Conservation (phyloP, 2,888 invertebrate genomes). For the Euzetes globulus region DNA sequence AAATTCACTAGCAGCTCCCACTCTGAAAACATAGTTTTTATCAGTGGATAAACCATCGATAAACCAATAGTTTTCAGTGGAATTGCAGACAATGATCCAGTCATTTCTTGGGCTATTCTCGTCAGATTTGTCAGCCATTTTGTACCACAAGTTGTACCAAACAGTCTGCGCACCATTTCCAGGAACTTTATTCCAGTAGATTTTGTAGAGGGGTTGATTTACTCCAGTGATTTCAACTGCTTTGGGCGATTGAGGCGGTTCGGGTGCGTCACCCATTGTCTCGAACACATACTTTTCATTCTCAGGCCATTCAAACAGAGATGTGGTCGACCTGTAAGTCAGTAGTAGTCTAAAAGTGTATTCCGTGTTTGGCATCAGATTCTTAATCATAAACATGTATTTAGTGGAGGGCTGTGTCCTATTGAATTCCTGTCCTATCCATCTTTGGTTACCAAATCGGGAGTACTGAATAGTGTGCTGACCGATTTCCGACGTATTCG, state of each 20-base stretch:
- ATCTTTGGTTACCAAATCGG: neutral
- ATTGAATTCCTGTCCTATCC: conserved; percentile 9
- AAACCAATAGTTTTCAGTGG: conserved; percentile 66
- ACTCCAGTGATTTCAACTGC: conserved; percentile 62
- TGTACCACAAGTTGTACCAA: conserved; percentile 15
- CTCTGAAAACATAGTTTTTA: conserved; percentile 62
- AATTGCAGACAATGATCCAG: conserved; percentile 46
- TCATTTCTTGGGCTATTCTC: conserved; percentile 31
- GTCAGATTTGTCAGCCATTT: neutral
- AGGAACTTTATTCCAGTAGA: conserved; percentile 62
- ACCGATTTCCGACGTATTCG: conserved; percentile 39
- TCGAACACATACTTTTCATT: conserved; percentile 52
- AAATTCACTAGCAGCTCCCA: conserved; percentile 67
- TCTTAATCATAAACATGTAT: conserved; percentile 42
- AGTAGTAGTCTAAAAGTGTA: conserved; percentile 66
- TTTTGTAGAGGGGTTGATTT: conserved; percentile 57
- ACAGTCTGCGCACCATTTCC: conserved; percentile 40
- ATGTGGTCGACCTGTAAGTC: conserved; percentile 55
- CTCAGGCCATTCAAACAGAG: conserved; percentile 62
- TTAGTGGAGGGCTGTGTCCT: conserved; percentile 20
- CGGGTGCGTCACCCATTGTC: conserved; percentile 61
- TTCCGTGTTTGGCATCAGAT: conserved; percentile 63
- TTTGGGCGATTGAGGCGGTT: conserved; percentile 65
- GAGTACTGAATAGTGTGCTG: conserved; percentile 42
- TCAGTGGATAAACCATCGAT: conserved; percentile 57